These are phyloP conservation scores for Pentalonia nigronervosa DNA, from an alignment of 1,140 invertebrate genomes.

Conservation along the genomic window DNA sequence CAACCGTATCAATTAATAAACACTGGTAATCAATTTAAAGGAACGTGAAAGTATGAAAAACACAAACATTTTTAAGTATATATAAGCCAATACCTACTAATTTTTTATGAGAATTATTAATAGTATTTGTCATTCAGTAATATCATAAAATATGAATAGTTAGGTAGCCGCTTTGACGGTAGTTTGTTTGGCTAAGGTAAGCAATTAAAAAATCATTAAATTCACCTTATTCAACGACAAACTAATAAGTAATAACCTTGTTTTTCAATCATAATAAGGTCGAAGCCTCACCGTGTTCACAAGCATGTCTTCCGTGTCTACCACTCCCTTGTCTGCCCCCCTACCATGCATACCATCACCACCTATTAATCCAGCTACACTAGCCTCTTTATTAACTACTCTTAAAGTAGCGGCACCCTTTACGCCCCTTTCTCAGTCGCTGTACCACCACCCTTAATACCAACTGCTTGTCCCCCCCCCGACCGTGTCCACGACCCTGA, in stretches of 20 bases:
- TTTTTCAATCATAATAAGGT: not conserved
- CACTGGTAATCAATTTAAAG: not conserved
- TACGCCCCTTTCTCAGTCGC: not conserved
- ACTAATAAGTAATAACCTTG: not conserved
- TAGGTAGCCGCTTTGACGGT: not conserved
- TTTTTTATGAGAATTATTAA: not conserved
- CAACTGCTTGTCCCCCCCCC: not conserved
- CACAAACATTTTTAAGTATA: not conserved
- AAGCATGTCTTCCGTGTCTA: not conserved
- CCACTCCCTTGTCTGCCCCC: too few species aligned
- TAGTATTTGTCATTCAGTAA: not conserved
- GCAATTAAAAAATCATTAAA: not conserved
- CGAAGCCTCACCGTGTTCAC: not conserved
- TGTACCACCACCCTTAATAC: accelerated
- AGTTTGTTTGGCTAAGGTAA: not conserved
- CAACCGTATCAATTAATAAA: not conserved
- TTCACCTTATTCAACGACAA: not conserved
- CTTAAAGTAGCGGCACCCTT: not conserved
- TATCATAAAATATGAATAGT: not conserved
- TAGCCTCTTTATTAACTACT: not conserved
- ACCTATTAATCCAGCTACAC: not conserved
- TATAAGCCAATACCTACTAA: not conserved
- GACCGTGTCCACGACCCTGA: not conserved
- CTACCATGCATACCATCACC: not conserved
- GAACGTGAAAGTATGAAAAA: not conserved